Percentiles rank a stretch among this genome's conserved stretches.
Evolutionary conservation across 2,888 invertebrate species (phyloP).

Genomic region (Siphlonurus alternatus): DNA sequence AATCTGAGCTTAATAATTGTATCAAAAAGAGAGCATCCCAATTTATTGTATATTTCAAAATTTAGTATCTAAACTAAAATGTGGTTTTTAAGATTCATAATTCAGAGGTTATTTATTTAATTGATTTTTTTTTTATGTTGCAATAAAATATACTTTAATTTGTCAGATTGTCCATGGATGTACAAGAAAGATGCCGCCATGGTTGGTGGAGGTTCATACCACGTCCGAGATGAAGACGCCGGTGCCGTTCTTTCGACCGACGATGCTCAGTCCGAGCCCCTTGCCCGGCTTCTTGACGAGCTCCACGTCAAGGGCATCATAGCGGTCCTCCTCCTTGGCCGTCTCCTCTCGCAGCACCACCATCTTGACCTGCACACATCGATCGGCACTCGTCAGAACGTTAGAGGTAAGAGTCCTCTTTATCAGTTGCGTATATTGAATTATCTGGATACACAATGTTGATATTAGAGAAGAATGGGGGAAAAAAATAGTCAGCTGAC

Average conservation of each 20-base stretch:
- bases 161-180: no score
- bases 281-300: slow-evolving; percentile 75
- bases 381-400: no score
- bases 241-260: slow-evolving; percentile 54
- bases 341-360: slow-evolving; percentile 52
- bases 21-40: background rate
- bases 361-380: slow-evolving; percentile 54
- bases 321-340: slow-evolving; percentile 47
- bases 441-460: no score
- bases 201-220: slow-evolving; percentile 42
- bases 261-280: slow-evolving; percentile 72
- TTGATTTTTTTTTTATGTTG: no score
- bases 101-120: background rate
- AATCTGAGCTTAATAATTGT: background rate
- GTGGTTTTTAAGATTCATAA: background rate
- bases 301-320: slow-evolving; percentile 59
- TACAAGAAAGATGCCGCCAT: no score
- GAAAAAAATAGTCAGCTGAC: no score
- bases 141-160: no score
- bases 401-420: no score
- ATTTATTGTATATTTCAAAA: background rate
- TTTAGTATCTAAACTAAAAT: no score
- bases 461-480: no score
- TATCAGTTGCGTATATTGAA: no score
- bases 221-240: slow-evolving; percentile 88